Percentiles rank a stretch among this genome's conserved stretches.
Evolutionary conservation across 2,113 vertebrate genomes (phyloP).

Genomic region (Grammomys dolichurus): DNA sequence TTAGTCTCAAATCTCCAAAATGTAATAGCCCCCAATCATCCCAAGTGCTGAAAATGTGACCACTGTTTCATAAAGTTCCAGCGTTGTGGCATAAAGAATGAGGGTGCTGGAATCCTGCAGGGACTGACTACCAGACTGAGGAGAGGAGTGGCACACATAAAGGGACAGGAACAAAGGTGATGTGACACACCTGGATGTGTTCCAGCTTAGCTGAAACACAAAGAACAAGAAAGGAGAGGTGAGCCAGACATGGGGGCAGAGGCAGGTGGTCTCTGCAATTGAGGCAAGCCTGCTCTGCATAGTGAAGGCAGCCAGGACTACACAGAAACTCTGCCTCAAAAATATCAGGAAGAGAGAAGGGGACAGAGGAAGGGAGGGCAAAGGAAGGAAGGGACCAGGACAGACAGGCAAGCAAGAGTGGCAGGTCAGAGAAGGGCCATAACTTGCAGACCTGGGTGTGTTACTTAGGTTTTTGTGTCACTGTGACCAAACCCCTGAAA

Average conservation of each 20-base stretch:
- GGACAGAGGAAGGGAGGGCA: too few species aligned
- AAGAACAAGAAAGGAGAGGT: neutral
- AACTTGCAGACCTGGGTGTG: neutral
- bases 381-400: too few species aligned
- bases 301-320: neutral
- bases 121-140: neutral
- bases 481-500: neutral
- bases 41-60: constrained; percentile 29
- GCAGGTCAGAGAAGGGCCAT: neutral
- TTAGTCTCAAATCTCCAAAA: constrained; percentile 13
- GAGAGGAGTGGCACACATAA: neutral
- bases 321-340: neutral
- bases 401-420: neutral
- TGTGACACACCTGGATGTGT: neutral
- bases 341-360: neutral
- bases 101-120: neutral
- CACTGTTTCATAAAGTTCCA: neutral
- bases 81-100: neutral
- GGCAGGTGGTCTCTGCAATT: neutral
- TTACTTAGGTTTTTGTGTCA: too few species aligned
- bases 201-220: neutral
- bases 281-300: neutral
- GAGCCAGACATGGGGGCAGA: neutral
- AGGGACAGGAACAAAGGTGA: neutral
- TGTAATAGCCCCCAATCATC: neutral